Evolutionary conservation across 2,888 invertebrate genomes (phyloP).

Genomic region (Tetrapedia diversipes): DNA sequence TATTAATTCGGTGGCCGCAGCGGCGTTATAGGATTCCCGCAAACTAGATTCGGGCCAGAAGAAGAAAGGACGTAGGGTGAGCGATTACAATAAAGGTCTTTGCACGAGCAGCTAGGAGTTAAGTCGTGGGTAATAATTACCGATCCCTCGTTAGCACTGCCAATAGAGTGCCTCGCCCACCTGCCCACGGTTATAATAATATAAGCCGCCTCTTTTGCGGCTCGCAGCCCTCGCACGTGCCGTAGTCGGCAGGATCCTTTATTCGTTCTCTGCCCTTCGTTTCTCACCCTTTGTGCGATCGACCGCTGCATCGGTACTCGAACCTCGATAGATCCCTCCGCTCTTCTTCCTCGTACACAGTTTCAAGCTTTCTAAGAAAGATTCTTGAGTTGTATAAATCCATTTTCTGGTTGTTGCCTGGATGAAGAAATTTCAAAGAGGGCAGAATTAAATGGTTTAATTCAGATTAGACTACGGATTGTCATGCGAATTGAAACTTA

Average conservation of each 20-base stretch:
- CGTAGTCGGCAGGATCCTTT: slow-evolving; percentile 61
- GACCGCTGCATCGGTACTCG: slow-evolving; percentile 44
- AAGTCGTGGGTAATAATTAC: slow-evolving; percentile 79
- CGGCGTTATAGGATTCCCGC: slow-evolving; percentile 56
- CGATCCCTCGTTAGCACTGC: slow-evolving; percentile 76
- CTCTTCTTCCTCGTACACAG: neutral
- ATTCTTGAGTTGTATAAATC: neutral
- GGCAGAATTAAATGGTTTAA: too few relatives aligned
- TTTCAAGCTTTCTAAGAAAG: neutral
- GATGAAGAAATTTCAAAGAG: too few relatives aligned
- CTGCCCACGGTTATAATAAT: slow-evolving; percentile 76
- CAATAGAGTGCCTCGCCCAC: slow-evolving; percentile 74
- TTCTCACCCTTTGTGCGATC: slow-evolving; percentile 60
- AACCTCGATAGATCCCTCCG: slow-evolving; percentile 15
- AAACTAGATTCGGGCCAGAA: slow-evolving; percentile 51
- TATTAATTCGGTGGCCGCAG: slow-evolving; percentile 52
- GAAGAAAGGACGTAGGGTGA: slow-evolving; percentile 57
- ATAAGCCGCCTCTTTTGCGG: slow-evolving; percentile 76
- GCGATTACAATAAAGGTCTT: slow-evolving; percentile 68
- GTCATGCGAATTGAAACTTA: too few relatives aligned
- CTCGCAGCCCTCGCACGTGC: slow-evolving; percentile 75
- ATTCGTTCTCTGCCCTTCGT: slow-evolving; percentile 68
- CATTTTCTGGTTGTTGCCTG: neutral
- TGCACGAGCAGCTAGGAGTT: slow-evolving; percentile 72
- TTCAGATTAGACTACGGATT: too few relatives aligned